Base-by-base conservation (phyloP, 2,113 vertebrate species). In the Pangasianodon gigas region DNA sequence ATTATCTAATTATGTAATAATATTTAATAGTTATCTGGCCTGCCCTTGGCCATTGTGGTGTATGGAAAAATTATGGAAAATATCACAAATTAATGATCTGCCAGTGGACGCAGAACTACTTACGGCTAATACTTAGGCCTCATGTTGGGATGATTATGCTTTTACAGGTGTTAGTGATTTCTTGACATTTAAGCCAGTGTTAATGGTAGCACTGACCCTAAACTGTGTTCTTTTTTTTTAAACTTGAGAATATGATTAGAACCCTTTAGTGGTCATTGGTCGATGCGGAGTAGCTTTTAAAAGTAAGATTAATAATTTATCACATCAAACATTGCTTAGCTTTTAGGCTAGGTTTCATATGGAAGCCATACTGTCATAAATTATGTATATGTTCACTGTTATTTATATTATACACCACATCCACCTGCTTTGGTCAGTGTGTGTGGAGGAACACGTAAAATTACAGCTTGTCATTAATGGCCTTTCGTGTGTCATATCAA, bases 251-350 rank as follows among this genome's bases (percentile, higher is more conserved):
- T 79, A 77, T 75, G 83, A 52, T 79, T 67, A 3, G 44, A 82
- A 86, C 48, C 74, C 52, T 89, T 77, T 85, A 86, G 89, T 86
- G 62, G 71, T 89, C 89, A 89, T 86, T 89, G 44, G 56, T 88
- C 87, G 79, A 83, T 88, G 67, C 10, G 18, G 54, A 65, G 74
- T 81, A 86, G 84, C 89, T 89, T 89, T 91, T 89, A 81, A 88
- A 86, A 69, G 62, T 82, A 82, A 85, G 67, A 48, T 91, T 69
- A 91, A 92, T 92, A 88, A 90, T 88, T 87, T 52, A 89, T 91
- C n/a, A 81, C 44, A 18, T 89, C 74, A 90, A 90, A 86, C 60
- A 46, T 83, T 84, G 75, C 87, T 83, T 89, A 88, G 89, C 90
- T 89, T 90, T 92, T 89, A 90, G 87, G 87, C 71, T 48, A 62